These are phyloP conservation scores for Caenorhabditis remanei DNA, from an alignment of 1,140 invertebrate genomes.

Conservation along the genomic window DNA sequence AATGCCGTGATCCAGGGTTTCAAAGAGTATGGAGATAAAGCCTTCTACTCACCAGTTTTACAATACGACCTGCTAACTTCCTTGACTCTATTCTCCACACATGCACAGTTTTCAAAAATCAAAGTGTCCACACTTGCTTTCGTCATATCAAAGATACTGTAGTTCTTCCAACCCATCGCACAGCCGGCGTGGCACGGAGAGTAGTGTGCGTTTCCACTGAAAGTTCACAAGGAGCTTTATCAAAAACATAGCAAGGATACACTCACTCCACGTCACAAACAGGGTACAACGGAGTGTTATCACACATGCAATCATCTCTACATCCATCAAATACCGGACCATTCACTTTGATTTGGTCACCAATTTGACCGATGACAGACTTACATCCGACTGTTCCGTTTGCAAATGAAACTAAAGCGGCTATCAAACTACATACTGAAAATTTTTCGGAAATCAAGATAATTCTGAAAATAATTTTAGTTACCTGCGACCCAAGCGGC, in stretches of 20 bases:
- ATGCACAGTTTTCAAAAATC: slow-evolving; percentile 58
- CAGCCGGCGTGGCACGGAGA: slow-evolving; percentile 71
- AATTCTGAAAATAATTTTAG: not conserved
- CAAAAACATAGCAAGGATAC: not conserved
- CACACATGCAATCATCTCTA: slow-evolving; percentile 63
- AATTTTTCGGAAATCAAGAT: slow-evolving; percentile 37
- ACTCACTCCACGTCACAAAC: slow-evolving; percentile 63
- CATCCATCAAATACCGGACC: slow-evolving; percentile 52
- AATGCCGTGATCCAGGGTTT: not conserved
- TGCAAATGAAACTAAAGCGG: slow-evolving; percentile 66
- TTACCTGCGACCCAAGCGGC: slow-evolving; percentile 63
- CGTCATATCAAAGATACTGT: slow-evolving; percentile 46
- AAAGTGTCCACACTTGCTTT: slow-evolving; percentile 24
- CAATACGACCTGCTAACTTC: slow-evolving; percentile 61
- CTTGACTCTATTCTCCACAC: slow-evolving; percentile 14
- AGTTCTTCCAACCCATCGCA: slow-evolving; percentile 50
- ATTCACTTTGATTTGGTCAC: slow-evolving; percentile 62
- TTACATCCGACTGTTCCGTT: slow-evolving; percentile 66
- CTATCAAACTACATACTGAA: slow-evolving; percentile 62
- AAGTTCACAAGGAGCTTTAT: not conserved
- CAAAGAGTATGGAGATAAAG: not conserved
- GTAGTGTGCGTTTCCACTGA: slow-evolving; percentile 66
- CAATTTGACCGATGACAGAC: slow-evolving; percentile 65
- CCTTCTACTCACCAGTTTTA: not conserved
- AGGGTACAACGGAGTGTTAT: slow-evolving; percentile 63